phyloP scores from a whole-genome alignment of 2,113 vertebrate species.

The human (Homo sapiens) region GRCh38 chr2:28916501-28917000 shows the following conservation, averaged over 20 bases:
- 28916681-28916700: background rate
- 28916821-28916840: too few relatives aligned
- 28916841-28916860: too few relatives aligned
- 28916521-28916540: background rate
- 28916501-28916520: background rate
- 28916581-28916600: background rate
- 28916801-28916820: too few relatives aligned
- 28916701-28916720: background rate
- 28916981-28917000: background rate
- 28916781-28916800: background rate
- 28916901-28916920: background rate
- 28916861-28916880: background rate
- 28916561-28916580: background rate
- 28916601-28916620: too few relatives aligned
- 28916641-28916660: background rate
- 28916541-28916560: background rate
- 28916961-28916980: background rate
- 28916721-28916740: background rate
- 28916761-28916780: background rate
- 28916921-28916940: background rate
- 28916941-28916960: background rate
- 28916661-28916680: background rate
- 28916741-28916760: background rate
- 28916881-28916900: background rate
- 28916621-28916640: background rate